Base-by-base conservation (phyloP, 2,888 invertebrate species). In the Nemoura dubitans region DNA sequence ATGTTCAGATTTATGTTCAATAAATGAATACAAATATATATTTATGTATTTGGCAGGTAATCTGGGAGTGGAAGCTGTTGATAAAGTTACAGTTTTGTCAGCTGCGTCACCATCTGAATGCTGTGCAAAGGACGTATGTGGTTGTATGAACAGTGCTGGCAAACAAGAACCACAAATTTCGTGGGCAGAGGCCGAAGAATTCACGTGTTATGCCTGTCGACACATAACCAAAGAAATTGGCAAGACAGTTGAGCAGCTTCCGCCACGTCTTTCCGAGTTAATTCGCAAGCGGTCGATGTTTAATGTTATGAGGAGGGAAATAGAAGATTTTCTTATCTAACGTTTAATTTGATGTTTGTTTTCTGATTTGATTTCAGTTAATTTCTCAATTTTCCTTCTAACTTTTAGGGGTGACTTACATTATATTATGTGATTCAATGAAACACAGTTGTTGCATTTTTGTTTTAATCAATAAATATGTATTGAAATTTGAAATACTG, bases 171-270 rank as follows among this genome's bases (percentile, higher is more conserved):
- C 86, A 3, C 7, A 85, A 1, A 43, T 87, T n/a, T 28, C 89
- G 21, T 89, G 88, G 26, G 42, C 87, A 42, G 87, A 90, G 83
- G 89, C 90, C 59, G 88, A 89, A 86, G 87, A 89, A 26, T 90
- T 88, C 86, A 88, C 92, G 2, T 92, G 92, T 89, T 92, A 92
- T 88, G 90, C 91, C 5, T 92, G 92, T 87, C 89, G 89, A 89
- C 89, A 91, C 30, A 91, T 92, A 84, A 89, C 91, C 86, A 89
- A 88, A 36, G 90, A 91, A 88, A 89, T 90, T 26, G 89, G 90
- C 85, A 76, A 26, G 43, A 25, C 27, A 26, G 29, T 26, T 10
- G 0, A n/a, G 0, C 25, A 78, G 0, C 29, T 42, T 27, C 91
- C 91, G 1, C 3, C 43, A 5, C 89, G 89, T 81, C 86, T 91